Base-by-base conservation (phyloP, 2,888 invertebrate species). In the Glaucopsyche alexis region DNA sequence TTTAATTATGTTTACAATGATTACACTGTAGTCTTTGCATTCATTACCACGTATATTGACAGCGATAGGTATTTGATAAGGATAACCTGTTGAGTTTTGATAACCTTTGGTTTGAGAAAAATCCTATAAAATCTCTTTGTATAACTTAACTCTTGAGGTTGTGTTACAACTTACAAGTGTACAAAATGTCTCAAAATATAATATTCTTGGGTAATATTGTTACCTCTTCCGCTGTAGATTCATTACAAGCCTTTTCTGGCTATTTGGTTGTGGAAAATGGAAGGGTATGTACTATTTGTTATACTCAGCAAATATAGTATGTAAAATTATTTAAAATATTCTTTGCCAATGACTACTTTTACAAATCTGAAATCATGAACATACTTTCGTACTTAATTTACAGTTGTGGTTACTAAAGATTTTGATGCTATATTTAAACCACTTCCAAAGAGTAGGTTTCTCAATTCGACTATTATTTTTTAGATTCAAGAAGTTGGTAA, bases 221-320 rank as follows among this genome's bases (percentile, higher is more conserved):
- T n/a, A 83, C 85, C 49, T 82, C 90, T 7, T 81, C 73, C 76
- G 81, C 84, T 74, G 76, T 83, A 38, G 80, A 80, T 8, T 77
- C 82, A n/a, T 77, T 90, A 14, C 75, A 72, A 16, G 79, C 94
- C 71, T 81, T 88, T 52, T 82, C 88, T 77, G 95, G 95, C 47
- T 95, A 91, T 80, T 79, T 96, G 66, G 90, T 90, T 49, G 92
- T 95, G 7, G 85, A 93, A 78, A 81, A 92, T 82, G 95, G 95
- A 80, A 94, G 94, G 91, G 95, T 95, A 87, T 85, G 78, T 79
- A 64, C 13, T 70, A 73, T 13, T 50, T 38, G 13, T 70, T 50
- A n/a, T n/a, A 49, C 8, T 38, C n/a, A 14, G 6, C 19, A 69
- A 70, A 19, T 7, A 8, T 29, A 19, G 6, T 42, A 6, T 5